Base-by-base conservation (phyloP, 92 coral and sea anemone species). In the Montipora capitata region DNA sequence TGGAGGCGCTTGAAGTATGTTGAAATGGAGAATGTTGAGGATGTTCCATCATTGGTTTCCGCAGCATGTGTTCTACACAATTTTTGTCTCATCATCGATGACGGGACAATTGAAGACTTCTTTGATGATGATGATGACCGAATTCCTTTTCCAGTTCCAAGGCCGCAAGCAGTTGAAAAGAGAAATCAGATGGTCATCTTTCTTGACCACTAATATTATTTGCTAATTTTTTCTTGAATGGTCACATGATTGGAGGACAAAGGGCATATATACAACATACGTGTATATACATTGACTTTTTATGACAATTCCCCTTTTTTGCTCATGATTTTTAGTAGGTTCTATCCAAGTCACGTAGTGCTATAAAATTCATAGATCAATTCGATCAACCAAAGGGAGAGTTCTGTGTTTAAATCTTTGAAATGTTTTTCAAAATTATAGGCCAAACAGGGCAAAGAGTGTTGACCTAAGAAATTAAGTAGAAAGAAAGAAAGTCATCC, bases 31-130 rank as follows among this genome's bases (percentile, higher is more conserved):
- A 20, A 69, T 20, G 79, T 79, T 40, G 72, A 57, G 40, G 80
- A 79, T 14, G 74, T 87, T 41, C 78, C 85, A 40, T 65, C 71
- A 3, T 57, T 87, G 70, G 66, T 87, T 42, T 57, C 85, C 5
- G 73, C 86, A 7, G 91, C 91, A 79, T 87, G 91, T 87, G 91
- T 87, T 49, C 74, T 87, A 7, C 91, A 87, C 86, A 87, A 87
- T 57, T 87, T 79, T 71, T 87, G 91, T 42, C 80, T 81, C 35
- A 16, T 87, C 42, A 70, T 74, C 0, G 82, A 71, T 62, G 76
- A 78, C 59, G 88, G 88, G 10, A 44, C 63, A 71, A 79, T 71
- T 81, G 91, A 87, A 63, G 77, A 86, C 1, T 86, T 87, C 17
- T 62, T 87, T 87, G 35, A 48, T 48, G 52, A 48, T 48, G 52